Base-by-base conservation (phyloP, 2,888 invertebrate genomes). In the Orthosia gothica region DNA sequence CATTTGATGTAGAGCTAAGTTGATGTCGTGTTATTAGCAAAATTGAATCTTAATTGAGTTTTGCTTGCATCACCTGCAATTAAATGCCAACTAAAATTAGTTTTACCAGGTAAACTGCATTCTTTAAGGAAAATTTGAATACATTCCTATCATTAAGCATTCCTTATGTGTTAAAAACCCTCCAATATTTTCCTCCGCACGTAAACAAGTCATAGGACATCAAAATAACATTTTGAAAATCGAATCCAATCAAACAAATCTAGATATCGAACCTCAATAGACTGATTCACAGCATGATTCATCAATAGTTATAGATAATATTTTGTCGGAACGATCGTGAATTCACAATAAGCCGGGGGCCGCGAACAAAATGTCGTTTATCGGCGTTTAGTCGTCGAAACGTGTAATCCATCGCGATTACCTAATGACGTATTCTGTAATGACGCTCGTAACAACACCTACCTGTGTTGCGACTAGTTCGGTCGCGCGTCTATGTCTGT, bases 321-420 rank as follows among this genome's bases (percentile, higher is more conserved):
- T 85, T 81, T 70, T 72, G 71, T 74, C 71, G 74, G 72, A 84
- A 57, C 74, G 61, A 72, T 76, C 61, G 71, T 76, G 78, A 80
- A 87, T 88, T 83, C 81, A 70, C 78, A 75, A 81, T 80, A 80
- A 70, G 85, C 80, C 72, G 83, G 83, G 82, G 86, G 74, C 83
- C 81, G 82, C 76, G 83, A 80, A 85, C 88, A 87, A 88, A 89
- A 86, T 89, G 89, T 87, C 95, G 93, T 95, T 96, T 95, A 95
- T 92, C 95, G 92, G 84, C 94, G 92, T 95, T 96, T 96, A 96
- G 93, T 89, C 91, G 90, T 91, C 89, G 89, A 92, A 91, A 91
- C 91, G 91, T 94, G 91, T 92, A 93, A 94, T 95, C 92, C 91
- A 84, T 90, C 59, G 82, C 90, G 90, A 95, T 94, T 94, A 92